Evolutionary conservation across 2,888 invertebrate genomes (phyloP).

Genomic region (Pollenia angustigena): DNA sequence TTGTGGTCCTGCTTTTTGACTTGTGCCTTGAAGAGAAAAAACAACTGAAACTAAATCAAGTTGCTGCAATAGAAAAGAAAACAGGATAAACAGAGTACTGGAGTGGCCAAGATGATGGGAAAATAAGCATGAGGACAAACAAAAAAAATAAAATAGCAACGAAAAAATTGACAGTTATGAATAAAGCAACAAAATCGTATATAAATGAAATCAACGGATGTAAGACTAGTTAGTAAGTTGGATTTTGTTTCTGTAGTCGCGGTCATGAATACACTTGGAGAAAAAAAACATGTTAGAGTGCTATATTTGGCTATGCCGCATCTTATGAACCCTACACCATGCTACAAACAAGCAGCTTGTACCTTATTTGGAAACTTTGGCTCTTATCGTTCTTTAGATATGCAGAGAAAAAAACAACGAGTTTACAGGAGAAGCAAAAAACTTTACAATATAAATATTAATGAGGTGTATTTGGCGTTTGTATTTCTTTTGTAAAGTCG

Average conservation of each 20-base stretch:
- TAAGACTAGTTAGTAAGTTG: constrained; percentile 21
- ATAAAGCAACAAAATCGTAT: not conserved
- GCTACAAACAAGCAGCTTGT: no score
- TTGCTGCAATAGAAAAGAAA: constrained; percentile 45
- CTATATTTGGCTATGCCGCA: no score
- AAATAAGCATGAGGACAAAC: not conserved
- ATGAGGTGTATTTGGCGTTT: no score
- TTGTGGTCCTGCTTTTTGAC: constrained; percentile 45
- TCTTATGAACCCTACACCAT: no score
- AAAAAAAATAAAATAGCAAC: not conserved
- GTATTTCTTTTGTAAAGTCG: no score
- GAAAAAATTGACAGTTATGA: constrained; percentile 45
- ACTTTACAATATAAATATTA: no score
- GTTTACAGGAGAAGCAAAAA: no score
- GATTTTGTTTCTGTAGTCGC: constrained; percentile 1
- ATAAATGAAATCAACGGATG: constrained; percentile 47
- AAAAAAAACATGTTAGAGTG: not conserved
- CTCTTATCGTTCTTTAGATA: no score
- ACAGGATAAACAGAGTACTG: constrained; percentile 28
- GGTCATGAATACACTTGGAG: not conserved
- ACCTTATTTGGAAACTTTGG: no score
- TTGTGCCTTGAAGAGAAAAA: constrained; percentile 30
- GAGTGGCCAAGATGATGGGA: not conserved
- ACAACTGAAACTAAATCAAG: constrained; percentile 53
- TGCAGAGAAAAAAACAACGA: no score